Evolutionary conservation across 53 echinoderm and acorn worm genomes (phyloP), one percentile per base, ranked within the genome.

Genomic region (Stichopus horrens): DNA sequence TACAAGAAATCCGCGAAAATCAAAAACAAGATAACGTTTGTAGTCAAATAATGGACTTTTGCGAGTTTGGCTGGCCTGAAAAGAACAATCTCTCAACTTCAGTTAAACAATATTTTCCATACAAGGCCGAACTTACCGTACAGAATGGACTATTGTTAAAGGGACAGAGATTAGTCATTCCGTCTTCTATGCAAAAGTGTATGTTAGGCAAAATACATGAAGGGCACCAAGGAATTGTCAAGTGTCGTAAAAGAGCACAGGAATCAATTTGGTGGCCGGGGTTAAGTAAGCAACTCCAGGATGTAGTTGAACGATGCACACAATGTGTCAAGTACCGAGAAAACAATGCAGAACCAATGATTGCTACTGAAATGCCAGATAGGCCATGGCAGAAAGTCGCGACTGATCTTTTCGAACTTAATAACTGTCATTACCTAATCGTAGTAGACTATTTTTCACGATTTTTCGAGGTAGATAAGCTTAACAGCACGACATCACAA

Each of bases 261-360:
- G 57, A 23, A 8, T 87, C 91, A 5, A 86, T 92, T 7, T 92
- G 90, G 91, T 94, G 92, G 94, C 94, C 94, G 19, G 92, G 85
- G 23, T 57, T 92, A 37, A 55, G 73, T 9, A 89, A 75, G 52
- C 53, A 68, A 7, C 58, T 91, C 4, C 80, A 53, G 23, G 54
- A 80, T 16, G 52, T 87, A 63, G 77, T 91, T 7, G 74, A 73
- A 54, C 89, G 75, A 2, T 93, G 93, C 55, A 37, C 55, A 4
- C 83, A 66, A 21, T 91, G 93, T 76, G 54, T 82, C 23, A 86
- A 82, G 11, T 10, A 86, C 20, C 87, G 90, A 67, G 60, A 56
- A 7, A 76, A 90, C 20, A 59, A 60, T 53, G 76, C 60, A n/a
- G 93, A 93, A 76, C 88, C 84, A 52, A 74, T 87, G 14, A 83